Evolutionary conservation across 2,888 invertebrate genomes (phyloP), one percentile per base, ranked within the genome.

Genomic region (Tanytarsus gracilentus): DNA sequence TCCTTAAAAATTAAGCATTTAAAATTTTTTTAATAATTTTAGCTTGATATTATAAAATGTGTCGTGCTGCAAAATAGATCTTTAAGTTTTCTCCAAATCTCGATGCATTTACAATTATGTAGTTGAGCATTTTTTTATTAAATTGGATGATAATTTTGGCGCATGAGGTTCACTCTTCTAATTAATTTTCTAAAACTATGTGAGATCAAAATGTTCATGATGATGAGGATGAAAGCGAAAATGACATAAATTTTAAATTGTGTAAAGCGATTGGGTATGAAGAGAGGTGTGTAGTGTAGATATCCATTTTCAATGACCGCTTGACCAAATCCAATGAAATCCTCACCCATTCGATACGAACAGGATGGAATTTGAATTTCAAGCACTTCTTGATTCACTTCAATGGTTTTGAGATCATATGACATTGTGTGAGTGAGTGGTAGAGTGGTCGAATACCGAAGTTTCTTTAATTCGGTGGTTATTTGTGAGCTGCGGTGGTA

Each of bases 291-390:
- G 21, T 58, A 58, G n/a, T 58, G 58, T 4, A 58, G 21, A 30
- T 48, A 48, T n/a, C 58, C 58, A 27, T 58, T 49, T 21, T 58
- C 58, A 21, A 58, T 25, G 2, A 58, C 23, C 4, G 48, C 58
- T 21, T 58, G 48, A n/a, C 58, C 58, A 30, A 48, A 58, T 48
- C 58, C 58, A 30, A 58, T 58, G 4, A 18, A n/a, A 21, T 39
- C 48, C 21, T 48, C 48, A 11, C 53, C 53, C 97, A 98, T 98
- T 67, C 98, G 81, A 71, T 98, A 98, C 1, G 94, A 95, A 69
- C 92, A 93, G 0, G 97, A 95, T 2, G 97, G 97, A 64, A 94
- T 87, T 72, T 86, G 82, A 52, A 97, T 80, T 77, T 97, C 96
- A 66, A 82, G 78, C 62, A 83, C 69, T 16, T 71, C 64, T 11